Percentiles rank a stretch among this genome's conserved stretches.
Conservation (phyloP, 2,888 invertebrate genomes). For the Drosophila phalerata region DNA sequence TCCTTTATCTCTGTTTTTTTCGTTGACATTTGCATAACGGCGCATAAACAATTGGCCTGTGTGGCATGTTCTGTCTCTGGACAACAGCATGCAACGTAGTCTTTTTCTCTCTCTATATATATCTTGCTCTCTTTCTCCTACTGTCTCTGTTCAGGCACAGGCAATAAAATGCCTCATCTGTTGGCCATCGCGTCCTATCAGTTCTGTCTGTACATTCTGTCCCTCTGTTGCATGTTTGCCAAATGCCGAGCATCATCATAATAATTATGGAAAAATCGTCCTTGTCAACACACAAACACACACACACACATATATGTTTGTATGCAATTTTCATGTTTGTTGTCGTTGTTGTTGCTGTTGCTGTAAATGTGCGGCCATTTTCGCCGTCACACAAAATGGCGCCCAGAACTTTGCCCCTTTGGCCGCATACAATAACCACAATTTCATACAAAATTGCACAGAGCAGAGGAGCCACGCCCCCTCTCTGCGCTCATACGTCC, state of each 20-base stretch:
- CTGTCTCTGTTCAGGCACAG: constrained; percentile 25
- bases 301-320: constrained; percentile 12
- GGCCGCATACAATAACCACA: constrained; percentile 62
- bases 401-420: constrained; percentile 25
- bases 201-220: not conserved
- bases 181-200: constrained; percentile 49
- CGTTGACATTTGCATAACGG: not conserved
- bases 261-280: constrained; percentile 81
- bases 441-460: constrained; percentile 72
- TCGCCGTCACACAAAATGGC: constrained; percentile 65
- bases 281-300: constrained; percentile 61
- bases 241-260: constrained; percentile 82
- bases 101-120: not conserved
- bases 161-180: constrained; percentile 79
- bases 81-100: constrained; percentile 15
- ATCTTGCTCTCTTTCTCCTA: not conserved
- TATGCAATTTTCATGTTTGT: constrained; percentile 18
- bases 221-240: constrained; percentile 71
- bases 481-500: not conserved
- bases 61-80: constrained; percentile 19
- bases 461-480: constrained; percentile 6
- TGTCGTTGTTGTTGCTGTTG: constrained; percentile 26
- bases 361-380: constrained; percentile 66
- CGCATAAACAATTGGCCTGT: constrained; percentile 59
- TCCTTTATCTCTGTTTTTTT: constrained; percentile 8